Evolutionary conservation across 2,113 vertebrate species (phyloP).

Genomic region (Tor tambroides): DNA sequence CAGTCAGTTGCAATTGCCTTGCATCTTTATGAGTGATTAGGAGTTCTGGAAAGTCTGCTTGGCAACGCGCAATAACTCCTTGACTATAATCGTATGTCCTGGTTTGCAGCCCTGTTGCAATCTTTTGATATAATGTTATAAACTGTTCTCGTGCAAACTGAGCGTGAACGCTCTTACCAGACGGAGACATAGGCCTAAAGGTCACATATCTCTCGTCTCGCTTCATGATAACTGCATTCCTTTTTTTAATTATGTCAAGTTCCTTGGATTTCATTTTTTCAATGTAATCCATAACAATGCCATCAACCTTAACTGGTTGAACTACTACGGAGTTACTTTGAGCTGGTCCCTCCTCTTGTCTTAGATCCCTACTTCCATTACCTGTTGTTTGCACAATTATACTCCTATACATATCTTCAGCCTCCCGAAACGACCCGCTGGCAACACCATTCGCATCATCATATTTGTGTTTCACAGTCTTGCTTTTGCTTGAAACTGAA

Average conservation of each 20-base stretch:
- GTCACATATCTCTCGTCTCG: not conserved
- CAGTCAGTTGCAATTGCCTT: slow-evolving; percentile 31
- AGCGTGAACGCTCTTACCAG: not conserved
- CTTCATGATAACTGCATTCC: not conserved
- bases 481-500: not conserved
- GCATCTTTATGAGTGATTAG: slow-evolving; percentile 19
- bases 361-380: not conserved
- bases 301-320: slow-evolving; percentile 52
- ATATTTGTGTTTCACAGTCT: not conserved
- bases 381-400: not conserved
- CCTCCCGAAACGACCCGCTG: slow-evolving; percentile 55
- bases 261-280: slow-evolving; percentile 49
- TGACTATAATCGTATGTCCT: not conserved
- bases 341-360: not conserved
- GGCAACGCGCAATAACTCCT: not conserved
- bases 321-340: not conserved
- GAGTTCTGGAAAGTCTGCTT: slow-evolving; percentile 63
- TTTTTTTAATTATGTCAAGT: slow-evolving; percentile 54
- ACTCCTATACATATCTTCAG: slow-evolving; percentile 12
- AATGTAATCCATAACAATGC: slow-evolving; percentile 65
- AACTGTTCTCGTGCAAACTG: slow-evolving; percentile 66
- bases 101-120: slow-evolving; percentile 64
- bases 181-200: not conserved
- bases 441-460: slow-evolving; percentile 21
- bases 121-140: slow-evolving; percentile 73